phyloP scores from a whole-genome alignment of 2,888 invertebrate species.

The Eristalis arbustorum region DNA sequence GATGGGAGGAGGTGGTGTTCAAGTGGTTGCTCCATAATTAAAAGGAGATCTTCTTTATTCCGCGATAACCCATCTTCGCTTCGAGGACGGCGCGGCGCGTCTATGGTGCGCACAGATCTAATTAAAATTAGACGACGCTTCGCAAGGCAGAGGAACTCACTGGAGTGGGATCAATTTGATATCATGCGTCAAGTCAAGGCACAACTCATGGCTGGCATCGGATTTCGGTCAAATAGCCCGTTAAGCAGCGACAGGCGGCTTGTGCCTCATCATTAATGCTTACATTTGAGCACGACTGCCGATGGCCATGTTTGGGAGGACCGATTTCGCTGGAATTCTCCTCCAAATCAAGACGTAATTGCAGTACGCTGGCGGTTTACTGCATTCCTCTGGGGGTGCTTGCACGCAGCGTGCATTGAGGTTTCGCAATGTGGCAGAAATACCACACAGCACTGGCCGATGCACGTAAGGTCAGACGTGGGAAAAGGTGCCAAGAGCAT shows the following conservation, averaged over 20 bases:
- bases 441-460: neutral
- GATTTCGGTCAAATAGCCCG: neutral
- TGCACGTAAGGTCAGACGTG: neutral
- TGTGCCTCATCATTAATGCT: neutral
- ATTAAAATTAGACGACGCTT: neutral
- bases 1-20: neutral
- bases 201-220: neutral
- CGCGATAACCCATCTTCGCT: neutral
- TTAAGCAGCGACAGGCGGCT: neutral
- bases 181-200: neutral
- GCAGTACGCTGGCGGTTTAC: neutral
- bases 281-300: neutral
- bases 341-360: neutral
- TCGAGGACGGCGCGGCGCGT: neutral
- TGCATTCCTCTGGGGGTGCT: neutral
- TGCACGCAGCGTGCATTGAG: neutral
- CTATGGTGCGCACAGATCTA: neutral
- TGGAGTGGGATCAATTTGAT: neutral
- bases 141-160: neutral
- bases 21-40: neutral
- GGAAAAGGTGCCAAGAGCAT: neutral
- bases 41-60: neutral
- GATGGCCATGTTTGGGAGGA: neutral
- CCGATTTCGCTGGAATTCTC: neutral
- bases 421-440: neutral